These are phyloP conservation scores for Ophonus ardosiacus DNA, from an alignment of 2,888 invertebrate genomes.

Conservation along the genomic window DNA sequence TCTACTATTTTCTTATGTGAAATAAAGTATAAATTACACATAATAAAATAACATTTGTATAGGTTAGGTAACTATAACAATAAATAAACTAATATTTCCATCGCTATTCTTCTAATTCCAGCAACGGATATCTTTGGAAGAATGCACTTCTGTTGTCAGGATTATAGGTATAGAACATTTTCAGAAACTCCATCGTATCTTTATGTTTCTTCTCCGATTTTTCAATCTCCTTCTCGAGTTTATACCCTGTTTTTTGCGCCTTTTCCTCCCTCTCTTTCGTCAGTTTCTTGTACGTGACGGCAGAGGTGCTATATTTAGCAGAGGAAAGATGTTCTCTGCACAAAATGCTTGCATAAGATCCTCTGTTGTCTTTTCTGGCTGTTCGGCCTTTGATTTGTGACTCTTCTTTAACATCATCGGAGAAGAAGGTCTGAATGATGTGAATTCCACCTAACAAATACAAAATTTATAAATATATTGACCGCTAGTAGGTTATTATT, in stretches of 20 bases:
- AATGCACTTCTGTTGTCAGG: not conserved
- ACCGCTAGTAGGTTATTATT: too few species aligned
- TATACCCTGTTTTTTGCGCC: not conserved
- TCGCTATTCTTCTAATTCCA: not conserved
- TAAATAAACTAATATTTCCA: not conserved
- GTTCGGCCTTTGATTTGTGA: slow-evolving; percentile 48
- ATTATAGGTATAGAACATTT: slow-evolving; percentile 32
- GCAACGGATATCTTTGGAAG: slow-evolving; percentile 33
- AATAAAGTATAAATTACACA: not conserved
- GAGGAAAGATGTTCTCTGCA: slow-evolving; percentile 15
- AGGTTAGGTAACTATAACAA: not conserved
- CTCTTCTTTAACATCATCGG: slow-evolving; percentile 35
- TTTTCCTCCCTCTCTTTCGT: not conserved
- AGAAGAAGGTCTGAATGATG: slow-evolving; percentile 49
- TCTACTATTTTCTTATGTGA: too few species aligned
- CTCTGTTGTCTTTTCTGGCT: slow-evolving; percentile 39
- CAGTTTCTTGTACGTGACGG: not conserved
- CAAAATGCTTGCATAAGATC: slow-evolving; percentile 26
- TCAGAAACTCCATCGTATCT: slow-evolving; percentile 27
- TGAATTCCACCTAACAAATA: slow-evolving; percentile 37
- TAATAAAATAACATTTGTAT: not conserved
- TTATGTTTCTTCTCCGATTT: slow-evolving; percentile 9
- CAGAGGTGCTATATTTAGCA: not conserved
- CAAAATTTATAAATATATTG: not conserved
- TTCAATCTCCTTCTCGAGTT: slow-evolving; percentile 11